These are phyloP conservation scores for Caenorhabditis uteleia DNA, from an alignment of 2,888 invertebrate genomes.

Conservation along the genomic window DNA sequence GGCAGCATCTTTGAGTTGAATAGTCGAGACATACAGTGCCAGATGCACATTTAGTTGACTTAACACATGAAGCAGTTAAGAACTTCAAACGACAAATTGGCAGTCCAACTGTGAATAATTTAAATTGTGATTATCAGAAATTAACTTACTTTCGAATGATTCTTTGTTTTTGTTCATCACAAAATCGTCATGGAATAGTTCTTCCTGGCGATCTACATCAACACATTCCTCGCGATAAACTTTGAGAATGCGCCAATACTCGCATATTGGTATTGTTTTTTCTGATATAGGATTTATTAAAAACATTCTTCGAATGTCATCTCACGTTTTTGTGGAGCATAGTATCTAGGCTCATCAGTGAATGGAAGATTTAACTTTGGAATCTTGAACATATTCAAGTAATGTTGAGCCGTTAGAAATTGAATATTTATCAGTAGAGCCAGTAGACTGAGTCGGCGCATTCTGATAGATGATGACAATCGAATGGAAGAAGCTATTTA, in stretches of 20 bases:
- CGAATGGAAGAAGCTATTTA: too few relatives aligned
- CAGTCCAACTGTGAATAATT: constrained; percentile 21
- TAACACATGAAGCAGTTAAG: constrained; percentile 32
- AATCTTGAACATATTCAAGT: constrained; percentile 13
- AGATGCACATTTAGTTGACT: constrained; percentile 28
- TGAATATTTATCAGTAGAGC: constrained; percentile 11
- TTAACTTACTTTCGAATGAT: constrained; percentile 28
- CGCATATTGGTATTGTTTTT: constrained; percentile 29
- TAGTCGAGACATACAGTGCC: constrained; percentile 38
- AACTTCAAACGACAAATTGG: constrained; percentile 34
- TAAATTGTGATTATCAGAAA: not conserved
- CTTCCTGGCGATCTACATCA: constrained; percentile 1
- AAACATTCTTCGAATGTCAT: not conserved
- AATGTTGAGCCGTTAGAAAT: constrained; percentile 7
- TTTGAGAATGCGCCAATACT: constrained; percentile 33
- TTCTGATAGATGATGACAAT: too few relatives aligned
- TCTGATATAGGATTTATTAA: not conserved
- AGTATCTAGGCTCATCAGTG: constrained; percentile 28
- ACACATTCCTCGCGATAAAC: constrained; percentile 31
- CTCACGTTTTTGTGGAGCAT: constrained; percentile 10
- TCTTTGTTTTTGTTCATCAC: constrained; percentile 7
- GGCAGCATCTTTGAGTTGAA: constrained; percentile 32
- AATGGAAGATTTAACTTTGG: constrained; percentile 26
- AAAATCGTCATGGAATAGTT: constrained; percentile 22
- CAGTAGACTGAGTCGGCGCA: too few relatives aligned